Percentiles rank a stretch among this genome's conserved stretches.
Conservation (phyloP, 1,140 invertebrate genomes). For the Bradynema listronoti region DNA sequence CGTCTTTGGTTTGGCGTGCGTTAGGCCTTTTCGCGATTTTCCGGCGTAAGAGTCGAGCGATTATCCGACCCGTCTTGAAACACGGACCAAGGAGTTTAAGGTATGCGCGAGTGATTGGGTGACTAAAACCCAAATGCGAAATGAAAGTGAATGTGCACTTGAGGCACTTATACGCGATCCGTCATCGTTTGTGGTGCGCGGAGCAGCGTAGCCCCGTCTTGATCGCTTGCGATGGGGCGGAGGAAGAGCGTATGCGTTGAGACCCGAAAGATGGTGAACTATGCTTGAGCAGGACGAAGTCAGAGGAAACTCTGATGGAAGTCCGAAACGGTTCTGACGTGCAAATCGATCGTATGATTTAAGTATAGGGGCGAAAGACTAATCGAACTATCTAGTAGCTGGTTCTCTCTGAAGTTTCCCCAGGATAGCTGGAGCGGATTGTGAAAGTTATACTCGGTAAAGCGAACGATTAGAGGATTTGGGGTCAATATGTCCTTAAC, state of each 20-base stretch:
- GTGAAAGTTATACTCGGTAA: slow-evolving; percentile 64
- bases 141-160: slow-evolving; percentile 64
- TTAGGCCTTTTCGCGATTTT: too few relatives aligned
- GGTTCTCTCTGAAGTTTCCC: slow-evolving; percentile 83
- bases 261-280: slow-evolving; percentile 84
- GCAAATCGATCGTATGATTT: slow-evolving; percentile 82
- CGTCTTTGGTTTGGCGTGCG: too few relatives aligned
- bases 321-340: slow-evolving; percentile 78
- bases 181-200: slow-evolving; percentile 6
- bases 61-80: slow-evolving; percentile 77
- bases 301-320: slow-evolving; percentile 80
- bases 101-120: slow-evolving; percentile 71
- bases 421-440: slow-evolving; percentile 67
- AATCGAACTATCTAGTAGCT: slow-evolving; percentile 85
- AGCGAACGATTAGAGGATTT: slow-evolving; percentile 79
- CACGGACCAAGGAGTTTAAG: slow-evolving; percentile 85
- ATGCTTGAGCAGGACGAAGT: slow-evolving; percentile 77
- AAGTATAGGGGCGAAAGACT: slow-evolving; percentile 85
- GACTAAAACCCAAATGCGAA: slow-evolving; percentile 66
- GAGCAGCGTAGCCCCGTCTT: slow-evolving; percentile 48
- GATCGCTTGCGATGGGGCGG: slow-evolving; percentile 60
- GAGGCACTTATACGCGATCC: slow-evolving; percentile 41
- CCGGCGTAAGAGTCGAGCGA: too few relatives aligned
- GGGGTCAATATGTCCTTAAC: slow-evolving; percentile 71
- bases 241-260: slow-evolving; percentile 70